Base-by-base conservation (phyloP, 2,797 vertebrate genomes). In the Brotula barbata region DNA sequence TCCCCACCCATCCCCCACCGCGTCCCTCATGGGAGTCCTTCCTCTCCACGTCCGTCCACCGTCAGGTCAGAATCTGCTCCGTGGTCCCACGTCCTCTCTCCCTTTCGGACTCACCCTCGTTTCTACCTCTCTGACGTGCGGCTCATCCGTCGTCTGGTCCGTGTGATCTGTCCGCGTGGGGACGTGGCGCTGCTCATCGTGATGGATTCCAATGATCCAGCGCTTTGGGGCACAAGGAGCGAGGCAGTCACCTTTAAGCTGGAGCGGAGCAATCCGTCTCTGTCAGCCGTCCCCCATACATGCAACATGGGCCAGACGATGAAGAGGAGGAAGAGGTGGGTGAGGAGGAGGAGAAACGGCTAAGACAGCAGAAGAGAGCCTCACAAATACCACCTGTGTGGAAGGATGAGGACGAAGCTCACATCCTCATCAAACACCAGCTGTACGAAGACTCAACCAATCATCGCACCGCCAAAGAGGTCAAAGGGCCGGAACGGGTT, bases 231-330 rank as follows among this genome's bases (percentile, higher is more conserved):
- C 81, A 81, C 71, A 73, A 68, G 81, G 83, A 84, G 80, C 64
- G 48, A 88, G 71, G 87, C 86, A 89, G 83, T 89, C 86, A 87
- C 86, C 89, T 89, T 89, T 87, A 89, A 89, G 86, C 83, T 83
- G 78, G 60, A 66, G 71, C 78, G 50, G 68, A 52, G 77, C 75
- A 78, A 89, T 90, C 83, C 48, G 74, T 89, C 88, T 81, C 65
- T 88, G 89, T 89, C 89, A 88, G 55, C 78, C 68, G 34, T 64
- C 60, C 47, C 69, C 54, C 47, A 51, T 58, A 80, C 73, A 65
- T 71, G 66, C 64, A 81, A 77, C 80, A 78, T 31, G 44, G 71
- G 55, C 56, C 75, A 73, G 84, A 80, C 77, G 79, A 71, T 66
- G 74, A 84, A 71, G 64, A 61, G 80, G 83, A 65, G 73, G 60